phyloP scores from a whole-genome alignment of 1,140 invertebrate genomes.

The Drosophila athabasca region DNA sequence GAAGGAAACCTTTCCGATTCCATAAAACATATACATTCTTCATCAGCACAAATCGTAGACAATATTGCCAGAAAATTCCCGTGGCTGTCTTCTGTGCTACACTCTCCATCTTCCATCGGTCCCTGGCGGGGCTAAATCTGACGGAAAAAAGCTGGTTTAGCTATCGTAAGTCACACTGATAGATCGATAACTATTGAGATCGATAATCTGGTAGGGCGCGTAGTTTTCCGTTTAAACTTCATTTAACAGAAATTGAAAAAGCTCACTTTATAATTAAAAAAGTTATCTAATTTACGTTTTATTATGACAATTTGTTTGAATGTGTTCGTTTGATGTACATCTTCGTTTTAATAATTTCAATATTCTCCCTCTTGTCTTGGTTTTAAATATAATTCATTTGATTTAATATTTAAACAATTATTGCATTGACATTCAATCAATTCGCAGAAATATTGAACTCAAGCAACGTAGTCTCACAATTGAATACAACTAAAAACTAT shows the following conservation, averaged over 20 bases:
- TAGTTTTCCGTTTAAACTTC: not conserved
- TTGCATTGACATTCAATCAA: constrained; percentile 70
- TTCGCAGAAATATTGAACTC: constrained; percentile 73
- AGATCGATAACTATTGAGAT: no score
- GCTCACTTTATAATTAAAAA: constrained; percentile 56
- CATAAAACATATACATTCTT: no score
- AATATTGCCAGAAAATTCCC: no score
- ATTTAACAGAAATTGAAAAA: not conserved
- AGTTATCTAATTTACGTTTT: constrained; percentile 75
- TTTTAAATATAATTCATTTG: constrained; percentile 50
- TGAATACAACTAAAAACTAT: constrained; percentile 68
- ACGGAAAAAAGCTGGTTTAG: no score
- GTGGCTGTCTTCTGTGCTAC: no score
- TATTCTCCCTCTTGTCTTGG: constrained; percentile 35
- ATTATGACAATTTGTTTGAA: constrained; percentile 72
- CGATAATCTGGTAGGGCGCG: no score
- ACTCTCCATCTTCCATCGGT: no score
- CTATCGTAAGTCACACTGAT: no score
- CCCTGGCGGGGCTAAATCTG: no score
- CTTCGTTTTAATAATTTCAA: constrained; percentile 56
- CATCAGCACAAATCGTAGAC: no score
- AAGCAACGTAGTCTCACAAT: constrained; percentile 76
- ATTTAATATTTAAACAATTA: constrained; percentile 60
- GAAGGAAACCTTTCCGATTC: no score
- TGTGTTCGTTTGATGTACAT: constrained; percentile 64